Conservation (phyloP, 2,113 vertebrate genomes). For the Ursus arctos region DNA sequence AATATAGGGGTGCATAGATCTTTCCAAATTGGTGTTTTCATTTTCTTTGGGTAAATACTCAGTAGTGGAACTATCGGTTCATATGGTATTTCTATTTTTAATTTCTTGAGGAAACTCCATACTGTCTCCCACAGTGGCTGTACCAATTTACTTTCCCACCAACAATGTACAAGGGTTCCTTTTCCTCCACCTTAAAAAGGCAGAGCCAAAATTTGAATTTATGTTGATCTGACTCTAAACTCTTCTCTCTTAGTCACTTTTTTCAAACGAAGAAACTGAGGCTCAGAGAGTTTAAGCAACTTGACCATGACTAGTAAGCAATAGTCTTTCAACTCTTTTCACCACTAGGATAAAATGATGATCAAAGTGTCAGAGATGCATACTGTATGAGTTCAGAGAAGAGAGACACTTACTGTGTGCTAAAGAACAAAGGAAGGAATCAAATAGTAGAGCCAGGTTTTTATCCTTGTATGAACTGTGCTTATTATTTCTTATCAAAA, state of each 20-base stretch:
- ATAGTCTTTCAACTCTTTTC: neutral
- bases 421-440: neutral
- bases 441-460: neutral
- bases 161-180: neutral
- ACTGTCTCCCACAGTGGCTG: neutral
- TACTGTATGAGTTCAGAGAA: neutral
- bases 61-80: neutral
- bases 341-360: neutral
- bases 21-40: neutral
- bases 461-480: neutral
- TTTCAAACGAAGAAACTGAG: neutral
- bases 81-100: neutral
- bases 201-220: neutral
- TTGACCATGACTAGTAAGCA: neutral
- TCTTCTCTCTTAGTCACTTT: neutral
- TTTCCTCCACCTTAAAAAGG: neutral
- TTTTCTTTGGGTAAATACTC: neutral
- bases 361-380: neutral
- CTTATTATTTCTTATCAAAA: constrained; percentile 3
- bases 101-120: neutral
- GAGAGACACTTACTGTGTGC: neutral
- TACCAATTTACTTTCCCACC: neutral
- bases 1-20: neutral
- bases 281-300: neutral
- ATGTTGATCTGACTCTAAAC: neutral